Evolutionary conservation across 2,888 invertebrate species (phyloP).

Genomic region (Monopis laevigella): DNA sequence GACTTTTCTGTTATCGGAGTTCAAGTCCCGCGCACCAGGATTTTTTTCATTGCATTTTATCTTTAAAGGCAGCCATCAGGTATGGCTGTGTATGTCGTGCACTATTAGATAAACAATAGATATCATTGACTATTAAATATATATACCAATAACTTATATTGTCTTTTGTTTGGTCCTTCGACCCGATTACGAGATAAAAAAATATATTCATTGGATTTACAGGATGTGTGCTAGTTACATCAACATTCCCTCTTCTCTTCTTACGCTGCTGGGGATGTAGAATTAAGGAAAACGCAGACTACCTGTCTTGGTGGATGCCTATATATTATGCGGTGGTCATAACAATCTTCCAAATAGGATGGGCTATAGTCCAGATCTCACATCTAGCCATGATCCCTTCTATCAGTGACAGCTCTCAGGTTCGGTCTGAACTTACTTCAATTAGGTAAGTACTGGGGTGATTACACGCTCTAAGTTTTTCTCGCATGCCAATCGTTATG

Average conservation of each 20-base stretch:
- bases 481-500: too few species aligned
- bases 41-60: too few species aligned
- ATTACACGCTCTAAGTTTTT: too few species aligned
- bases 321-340: constrained; percentile 69
- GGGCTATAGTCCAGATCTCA: constrained; percentile 94
- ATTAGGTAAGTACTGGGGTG: constrained; percentile 78
- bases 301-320: constrained; percentile 60
- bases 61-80: too few species aligned
- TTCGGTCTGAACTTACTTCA: constrained; percentile 82
- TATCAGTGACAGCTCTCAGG: constrained; percentile 73
- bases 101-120: too few species aligned
- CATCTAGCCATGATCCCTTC: constrained; percentile 92
- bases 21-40: too few species aligned
- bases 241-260: constrained; percentile 83
- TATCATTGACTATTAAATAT: too few species aligned
- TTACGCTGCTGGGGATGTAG: constrained; percentile 72
- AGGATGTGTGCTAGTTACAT: constrained; percentile 74
- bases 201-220: constrained; percentile 24
- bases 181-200: too few species aligned
- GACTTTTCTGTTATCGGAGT: too few species aligned
- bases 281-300: constrained; percentile 28
- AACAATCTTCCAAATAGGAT: constrained; percentile 88
- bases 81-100: too few species aligned
- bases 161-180: too few species aligned
- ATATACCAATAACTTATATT: too few species aligned